Base-by-base conservation (phyloP, 2,888 invertebrate species). In the Sericinus montela region DNA sequence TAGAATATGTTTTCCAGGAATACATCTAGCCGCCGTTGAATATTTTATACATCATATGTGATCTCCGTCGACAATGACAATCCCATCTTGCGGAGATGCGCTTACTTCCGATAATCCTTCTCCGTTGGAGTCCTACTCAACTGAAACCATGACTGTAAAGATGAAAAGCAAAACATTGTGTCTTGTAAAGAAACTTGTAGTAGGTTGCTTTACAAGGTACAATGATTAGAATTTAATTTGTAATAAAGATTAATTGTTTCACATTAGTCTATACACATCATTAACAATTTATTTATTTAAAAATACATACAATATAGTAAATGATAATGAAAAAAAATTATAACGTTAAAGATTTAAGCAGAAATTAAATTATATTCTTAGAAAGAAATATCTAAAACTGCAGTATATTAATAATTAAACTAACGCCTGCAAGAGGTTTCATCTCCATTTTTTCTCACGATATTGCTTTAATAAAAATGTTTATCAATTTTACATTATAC, bases 11-110 rank as follows among this genome's bases (percentile, higher is more conserved):
- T 43, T 47, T 43, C 48, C 42, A 43, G 39, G 58, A 60, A 67
- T 69, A 68, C 65, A 64, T 69, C 65, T 66, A 62, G 58, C 57
- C 61, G 66, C 61, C 59, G 56, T 61, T 77, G 78, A 79, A 82
- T 81, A 80, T 80, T 81, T 79, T 77, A 80, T 79, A 76, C 66
- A 63, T 72, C 65, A 63, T 75, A 72, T 72, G 70, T 71, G 73
- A 70, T 72, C 69, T 67, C 65, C 52, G 68, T 65, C 65, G 70
- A 72, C 76, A 73, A 75, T 75, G 73, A 74, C 65, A 69, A 70
- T 57, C 57, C 64, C 57, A 62, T 65, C 62, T 57, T 52, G 56
- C 56, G 62, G 57, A 61, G 71, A 72, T 69, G 57, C 55, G 52
- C 56, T 58, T 67, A 72, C 69, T 71, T 63, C 71, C 75, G 67